These are phyloP conservation scores for Narcine bancroftii DNA, from an alignment of 2,113 vertebrate species.

Conservation along the genomic window DNA sequence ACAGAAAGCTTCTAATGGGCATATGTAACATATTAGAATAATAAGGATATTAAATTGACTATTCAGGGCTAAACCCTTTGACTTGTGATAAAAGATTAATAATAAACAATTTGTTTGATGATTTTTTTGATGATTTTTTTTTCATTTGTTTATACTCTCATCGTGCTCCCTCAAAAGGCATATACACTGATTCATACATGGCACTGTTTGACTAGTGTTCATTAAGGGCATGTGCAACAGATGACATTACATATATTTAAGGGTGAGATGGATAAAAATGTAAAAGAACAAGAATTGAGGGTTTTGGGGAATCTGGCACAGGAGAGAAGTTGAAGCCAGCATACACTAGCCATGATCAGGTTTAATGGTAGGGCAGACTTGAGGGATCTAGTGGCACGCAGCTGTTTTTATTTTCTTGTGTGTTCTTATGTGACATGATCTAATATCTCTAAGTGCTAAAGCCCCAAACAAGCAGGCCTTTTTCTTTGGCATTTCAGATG, in stretches of 20 bases:
- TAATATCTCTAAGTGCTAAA: not conserved
- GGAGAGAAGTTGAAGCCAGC: too few species aligned
- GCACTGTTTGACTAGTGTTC: not conserved
- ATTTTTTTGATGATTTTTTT: not conserved
- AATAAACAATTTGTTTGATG: conserved; percentile 3
- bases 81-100: not conserved
- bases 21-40: not conserved
- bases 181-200: not conserved
- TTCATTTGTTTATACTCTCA: not conserved
- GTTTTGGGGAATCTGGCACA: too few species aligned
- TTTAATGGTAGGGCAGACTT: too few species aligned
- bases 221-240: not conserved
- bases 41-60: not conserved
- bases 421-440: not conserved
- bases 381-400: too few species aligned
- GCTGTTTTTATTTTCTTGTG: too few species aligned
- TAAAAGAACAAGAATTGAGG: too few species aligned
- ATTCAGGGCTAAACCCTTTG: not conserved
- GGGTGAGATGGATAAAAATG: too few species aligned
- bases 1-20: not conserved
- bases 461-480: not conserved
- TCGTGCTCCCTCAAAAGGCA: not conserved
- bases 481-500: not conserved
- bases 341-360: too few species aligned
- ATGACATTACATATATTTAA: too few species aligned